phyloP scores from a whole-genome alignment of 1,140 invertebrate species.

The Stratiolaelaps scimitus region DNA sequence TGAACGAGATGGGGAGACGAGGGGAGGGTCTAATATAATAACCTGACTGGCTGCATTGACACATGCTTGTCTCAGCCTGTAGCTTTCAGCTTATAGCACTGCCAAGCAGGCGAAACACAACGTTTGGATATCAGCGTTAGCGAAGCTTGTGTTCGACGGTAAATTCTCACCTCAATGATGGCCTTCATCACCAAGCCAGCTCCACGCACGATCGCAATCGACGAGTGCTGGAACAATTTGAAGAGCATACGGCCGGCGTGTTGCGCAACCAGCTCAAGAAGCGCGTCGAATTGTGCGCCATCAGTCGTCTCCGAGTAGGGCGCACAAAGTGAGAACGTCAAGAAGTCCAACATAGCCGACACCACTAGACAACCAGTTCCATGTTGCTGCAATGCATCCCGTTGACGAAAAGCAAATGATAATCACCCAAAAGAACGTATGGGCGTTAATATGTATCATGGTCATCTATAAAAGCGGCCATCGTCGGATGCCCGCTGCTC shows the following conservation, averaged over 20 bases:
- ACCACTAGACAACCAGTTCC: slow-evolving; percentile 54
- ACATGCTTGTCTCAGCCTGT: too few species aligned
- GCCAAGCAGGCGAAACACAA: not conserved
- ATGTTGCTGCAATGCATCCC: slow-evolving; percentile 52
- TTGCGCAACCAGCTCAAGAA: slow-evolving; percentile 83
- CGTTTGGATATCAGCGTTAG: slow-evolving; percentile 10
- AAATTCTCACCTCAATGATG: slow-evolving; percentile 60
- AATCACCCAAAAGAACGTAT: too few species aligned
- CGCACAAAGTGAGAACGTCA: slow-evolving; percentile 95
- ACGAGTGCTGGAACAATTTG: slow-evolving; percentile 91
- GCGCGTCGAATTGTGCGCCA: slow-evolving; percentile 86
- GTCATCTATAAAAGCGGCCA: too few species aligned
- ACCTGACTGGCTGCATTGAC: too few species aligned
- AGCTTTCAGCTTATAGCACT: too few species aligned
- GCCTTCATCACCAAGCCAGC: slow-evolving; percentile 92
- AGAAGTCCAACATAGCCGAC: slow-evolving; percentile 87
- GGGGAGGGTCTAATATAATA: too few species aligned
- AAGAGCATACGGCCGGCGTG: slow-evolving; percentile 72
- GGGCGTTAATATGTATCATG: too few species aligned
- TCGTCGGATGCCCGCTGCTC: too few species aligned
- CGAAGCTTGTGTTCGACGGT: slow-evolving; percentile 15
- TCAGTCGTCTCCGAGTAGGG: slow-evolving; percentile 99
- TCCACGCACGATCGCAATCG: slow-evolving; percentile 92
- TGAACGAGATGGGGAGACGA: slow-evolving; percentile 4
- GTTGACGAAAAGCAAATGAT: too few species aligned